These are phyloP conservation scores for Muntiacus muntjak DNA, from an alignment of 2,113 vertebrate species.

Conservation along the genomic window DNA sequence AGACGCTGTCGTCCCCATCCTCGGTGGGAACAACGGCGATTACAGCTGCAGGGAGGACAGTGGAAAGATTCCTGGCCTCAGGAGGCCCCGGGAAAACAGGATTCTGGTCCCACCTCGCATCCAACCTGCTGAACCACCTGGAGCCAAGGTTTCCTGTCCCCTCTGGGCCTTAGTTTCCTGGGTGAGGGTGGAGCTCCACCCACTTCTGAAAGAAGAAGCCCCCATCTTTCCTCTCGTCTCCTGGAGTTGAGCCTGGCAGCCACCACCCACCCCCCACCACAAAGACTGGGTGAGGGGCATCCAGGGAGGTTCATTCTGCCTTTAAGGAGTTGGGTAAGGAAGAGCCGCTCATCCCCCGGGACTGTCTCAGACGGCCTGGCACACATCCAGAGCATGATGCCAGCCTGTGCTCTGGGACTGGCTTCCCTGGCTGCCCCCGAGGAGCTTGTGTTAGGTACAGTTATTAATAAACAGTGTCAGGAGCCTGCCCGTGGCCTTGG, in stretches of 20 bases:
- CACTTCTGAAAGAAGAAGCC: not conserved
- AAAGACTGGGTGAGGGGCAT: not conserved
- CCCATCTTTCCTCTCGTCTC: too few relatives aligned
- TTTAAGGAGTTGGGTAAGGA: not conserved
- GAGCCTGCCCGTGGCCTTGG: not conserved
- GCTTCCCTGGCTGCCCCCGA: not conserved
- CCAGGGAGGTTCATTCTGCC: not conserved
- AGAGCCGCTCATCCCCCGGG: rapidly evolving
- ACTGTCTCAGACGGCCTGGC: not conserved
- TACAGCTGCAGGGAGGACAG: rapidly evolving
- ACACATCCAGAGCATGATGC: not conserved
- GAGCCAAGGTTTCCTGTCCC: not conserved
- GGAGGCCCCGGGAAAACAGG: not conserved
- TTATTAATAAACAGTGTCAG: constrained; percentile 47
- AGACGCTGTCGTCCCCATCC: rapidly evolving
- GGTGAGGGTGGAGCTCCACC: not conserved
- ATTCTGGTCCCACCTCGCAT: not conserved
- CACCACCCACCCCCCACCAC: not conserved
- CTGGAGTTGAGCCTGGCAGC: not conserved
- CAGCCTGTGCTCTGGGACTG: constrained; percentile 21
- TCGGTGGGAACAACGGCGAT: not conserved
- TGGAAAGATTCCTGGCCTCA: not conserved
- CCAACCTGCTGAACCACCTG: not conserved
- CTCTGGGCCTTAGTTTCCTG: not conserved
- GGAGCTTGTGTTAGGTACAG: not conserved